Evolutionary conservation across 64 coral and sea anemone species (phyloP), one percentile per base, ranked within the genome.

Genomic region (Stylophora pistillata): DNA sequence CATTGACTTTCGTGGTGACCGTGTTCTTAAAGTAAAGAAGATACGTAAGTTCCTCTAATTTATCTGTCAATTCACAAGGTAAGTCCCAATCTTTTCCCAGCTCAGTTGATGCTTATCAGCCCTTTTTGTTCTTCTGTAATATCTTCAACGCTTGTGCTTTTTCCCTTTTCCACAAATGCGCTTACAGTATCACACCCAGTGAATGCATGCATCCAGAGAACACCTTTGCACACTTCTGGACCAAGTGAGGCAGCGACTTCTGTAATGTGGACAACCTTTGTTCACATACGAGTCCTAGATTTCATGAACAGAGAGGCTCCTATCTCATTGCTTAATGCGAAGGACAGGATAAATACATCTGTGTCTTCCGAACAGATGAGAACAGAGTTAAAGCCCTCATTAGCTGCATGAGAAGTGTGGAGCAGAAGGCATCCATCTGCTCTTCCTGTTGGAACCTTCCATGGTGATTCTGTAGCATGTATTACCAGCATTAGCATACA

Each of bases 121-220:
- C 73, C 30, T n/a, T 62, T 70, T 1, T 53, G 60, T 79, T 66
- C 33, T 23, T 58, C 72, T 66, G 32, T 26, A 89, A 15, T 69
- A 78, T 1, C 28, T 89, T n/a, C n/a, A n/a, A n/a, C n/a, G n/a
- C n/a, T n/a, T n/a, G n/a, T 89, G 2, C 33, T 30, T 58, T 89
- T 79, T 5, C 87, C 59, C 21, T 23, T 78, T 72, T 76, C 32
- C 16, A 62, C 58, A 79, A 89, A 89, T 25, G 74, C 57, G 56
- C 87, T 89, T 11, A 78, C 87, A n/a, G 60, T 53, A 69, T 89
- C 87, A 34, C 87, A 89, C 21, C 75, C 87, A 55, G 87, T 89
- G 61, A 89, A 79, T 52, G 75, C 55, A 70, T 89, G 87, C 28
- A 89, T 29, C 23, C 87, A 74, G 9, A 77, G 74, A 26, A 79